Percentiles rank a stretch among this genome's conserved stretches.
Conservation (phyloP, 35 echinoderm and acorn worm genomes). For the Ophioderma brevispina region DNA sequence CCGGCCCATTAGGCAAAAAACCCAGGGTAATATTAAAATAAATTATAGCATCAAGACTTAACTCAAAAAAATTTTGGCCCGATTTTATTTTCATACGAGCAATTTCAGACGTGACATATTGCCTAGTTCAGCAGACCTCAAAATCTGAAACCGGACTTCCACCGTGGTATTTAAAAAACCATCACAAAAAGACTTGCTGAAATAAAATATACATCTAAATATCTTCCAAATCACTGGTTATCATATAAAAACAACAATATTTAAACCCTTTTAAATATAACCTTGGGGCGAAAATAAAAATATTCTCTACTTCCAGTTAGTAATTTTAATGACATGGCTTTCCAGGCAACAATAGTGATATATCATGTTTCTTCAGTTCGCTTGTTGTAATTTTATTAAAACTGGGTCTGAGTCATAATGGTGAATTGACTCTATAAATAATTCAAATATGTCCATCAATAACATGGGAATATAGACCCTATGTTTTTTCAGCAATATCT, state of each 20-base stretch:
- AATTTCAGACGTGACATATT: no score
- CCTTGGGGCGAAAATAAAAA: background rate
- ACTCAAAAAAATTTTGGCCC: no score
- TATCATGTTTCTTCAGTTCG: background rate
- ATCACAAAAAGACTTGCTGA: no score
- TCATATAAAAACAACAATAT: background rate
- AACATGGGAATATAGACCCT: background rate
- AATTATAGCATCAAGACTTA: background rate
- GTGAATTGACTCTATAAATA: background rate
- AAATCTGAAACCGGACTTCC: no score
- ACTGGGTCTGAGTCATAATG: slow-evolving; percentile 1
- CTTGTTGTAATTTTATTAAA: background rate
- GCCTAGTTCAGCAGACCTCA: no score
- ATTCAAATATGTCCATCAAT: background rate
- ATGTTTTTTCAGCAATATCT: background rate
- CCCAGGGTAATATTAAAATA: background rate
- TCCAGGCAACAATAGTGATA: background rate
- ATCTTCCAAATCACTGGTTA: background rate
- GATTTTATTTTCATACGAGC: no score
- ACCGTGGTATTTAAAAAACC: no score
- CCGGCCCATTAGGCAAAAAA: background rate
- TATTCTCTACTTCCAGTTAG: background rate
- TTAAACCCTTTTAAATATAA: background rate
- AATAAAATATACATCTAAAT: background rate
- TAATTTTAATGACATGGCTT: slow-evolving; percentile 2